Evolutionary conservation across 1,140 invertebrate species (phyloP).

Genomic region (Rhagoletis zephyria): DNA sequence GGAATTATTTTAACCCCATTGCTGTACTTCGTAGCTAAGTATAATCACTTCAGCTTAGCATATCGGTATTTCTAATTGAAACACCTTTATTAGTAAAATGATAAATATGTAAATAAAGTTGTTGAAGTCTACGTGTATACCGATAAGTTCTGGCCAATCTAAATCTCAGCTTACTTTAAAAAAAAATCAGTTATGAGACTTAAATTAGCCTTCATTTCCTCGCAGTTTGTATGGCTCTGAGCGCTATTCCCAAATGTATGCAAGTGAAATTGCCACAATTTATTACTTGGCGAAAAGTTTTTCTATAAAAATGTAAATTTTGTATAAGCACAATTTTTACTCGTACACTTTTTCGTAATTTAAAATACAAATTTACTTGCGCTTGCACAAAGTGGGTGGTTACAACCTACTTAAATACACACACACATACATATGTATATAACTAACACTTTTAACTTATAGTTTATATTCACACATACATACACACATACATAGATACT

Average conservation of each 20-base stretch:
- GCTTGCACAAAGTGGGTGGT: background rate
- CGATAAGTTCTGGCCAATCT: too few species aligned
- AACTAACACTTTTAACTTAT: background rate
- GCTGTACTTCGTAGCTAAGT: too few species aligned
- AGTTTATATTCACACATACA: background rate
- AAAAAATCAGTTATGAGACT: too few species aligned
- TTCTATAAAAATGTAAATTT: conserved; percentile 55
- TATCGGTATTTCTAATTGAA: too few species aligned
- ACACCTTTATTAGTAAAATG: too few species aligned
- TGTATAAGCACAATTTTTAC: conserved; percentile 1
- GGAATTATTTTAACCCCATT: too few species aligned
- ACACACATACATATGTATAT: background rate
- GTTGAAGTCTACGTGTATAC: too few species aligned
- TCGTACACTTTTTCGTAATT: background rate
- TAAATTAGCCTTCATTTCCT: too few species aligned
- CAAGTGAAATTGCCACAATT: conserved; percentile 27
- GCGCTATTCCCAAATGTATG: background rate
- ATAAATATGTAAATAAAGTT: too few species aligned
- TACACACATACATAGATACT: background rate
- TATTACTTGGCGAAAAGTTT: conserved; percentile 51
- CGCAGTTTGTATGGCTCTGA: too few species aligned
- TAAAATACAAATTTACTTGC: background rate
- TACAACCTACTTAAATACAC: background rate
- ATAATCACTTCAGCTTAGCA: too few species aligned
- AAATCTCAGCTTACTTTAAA: too few species aligned